These are phyloP conservation scores for Alentia gelatinosa DNA, from an alignment of 2,888 invertebrate genomes.

Conservation along the genomic window DNA sequence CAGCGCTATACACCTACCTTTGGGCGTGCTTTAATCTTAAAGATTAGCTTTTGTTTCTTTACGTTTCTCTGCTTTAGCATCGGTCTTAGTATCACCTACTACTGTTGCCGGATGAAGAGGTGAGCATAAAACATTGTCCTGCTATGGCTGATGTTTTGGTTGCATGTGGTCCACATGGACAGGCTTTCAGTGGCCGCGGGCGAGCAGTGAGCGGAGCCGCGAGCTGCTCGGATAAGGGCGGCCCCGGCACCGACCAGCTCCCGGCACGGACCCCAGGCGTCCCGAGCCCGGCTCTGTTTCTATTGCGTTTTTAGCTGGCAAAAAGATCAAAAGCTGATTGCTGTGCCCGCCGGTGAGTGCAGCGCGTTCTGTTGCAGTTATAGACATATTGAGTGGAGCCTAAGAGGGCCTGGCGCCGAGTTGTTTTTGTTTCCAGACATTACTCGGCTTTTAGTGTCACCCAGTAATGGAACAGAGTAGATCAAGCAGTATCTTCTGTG, in stretches of 20 bases:
- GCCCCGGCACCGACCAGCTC: not conserved
- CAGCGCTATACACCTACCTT: no score
- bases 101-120: not conserved
- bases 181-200: not conserved
- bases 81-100: no score
- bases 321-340: slow-evolving; percentile 16
- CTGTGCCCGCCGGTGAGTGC: not conserved
- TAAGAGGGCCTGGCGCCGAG: not conserved
- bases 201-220: not conserved
- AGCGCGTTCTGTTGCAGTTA: not conserved
- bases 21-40: no score
- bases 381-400: not conserved
- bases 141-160: not conserved
- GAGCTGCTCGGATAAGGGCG: not conserved
- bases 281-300: not conserved
- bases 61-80: no score
- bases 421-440: not conserved
- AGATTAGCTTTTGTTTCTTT: no score
- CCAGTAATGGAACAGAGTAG: not conserved
- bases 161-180: not conserved
- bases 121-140: not conserved
- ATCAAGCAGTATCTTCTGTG: no score
- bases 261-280: not conserved
- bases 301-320: not conserved
- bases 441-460: not conserved